Percentiles rank a stretch among this genome's conserved stretches.
Evolutionary conservation across 2,888 invertebrate species (phyloP).

Genomic region (Hydriomena furcata): DNA sequence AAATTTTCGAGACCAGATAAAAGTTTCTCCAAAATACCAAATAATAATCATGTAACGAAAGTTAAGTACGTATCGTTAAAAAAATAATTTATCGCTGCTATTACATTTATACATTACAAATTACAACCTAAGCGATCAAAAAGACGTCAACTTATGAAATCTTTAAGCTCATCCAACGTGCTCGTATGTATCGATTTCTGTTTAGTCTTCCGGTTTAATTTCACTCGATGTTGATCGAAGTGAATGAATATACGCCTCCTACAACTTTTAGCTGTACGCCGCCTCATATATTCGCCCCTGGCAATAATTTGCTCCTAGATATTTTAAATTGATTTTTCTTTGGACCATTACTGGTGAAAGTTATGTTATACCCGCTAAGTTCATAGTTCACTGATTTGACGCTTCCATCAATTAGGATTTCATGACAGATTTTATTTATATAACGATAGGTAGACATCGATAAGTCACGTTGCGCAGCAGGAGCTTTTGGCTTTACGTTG

Average conservation of each 20-base stretch:
- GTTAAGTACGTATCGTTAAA: constrained; percentile 39
- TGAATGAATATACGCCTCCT: constrained; percentile 50
- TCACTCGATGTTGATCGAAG: constrained; percentile 57
- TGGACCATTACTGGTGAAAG: constrained; percentile 64
- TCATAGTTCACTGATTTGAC: constrained; percentile 60
- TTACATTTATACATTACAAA: constrained; percentile 17
- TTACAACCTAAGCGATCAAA: constrained; percentile 27
- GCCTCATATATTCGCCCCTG: constrained; percentile 42
- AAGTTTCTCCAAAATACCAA: constrained; percentile 10
- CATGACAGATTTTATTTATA: constrained; percentile 26
- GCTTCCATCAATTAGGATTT: constrained; percentile 53
- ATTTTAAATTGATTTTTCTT: constrained; percentile 58
- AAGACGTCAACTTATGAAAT: constrained; percentile 56
- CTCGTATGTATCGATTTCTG: constrained; percentile 67
- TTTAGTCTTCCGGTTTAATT: constrained; percentile 70
- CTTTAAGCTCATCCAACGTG: constrained; percentile 54
- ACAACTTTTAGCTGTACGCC: constrained; percentile 42
- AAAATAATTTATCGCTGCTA: constrained; percentile 43
- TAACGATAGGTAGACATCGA: constrained; percentile 19
- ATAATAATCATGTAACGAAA: constrained; percentile 12
- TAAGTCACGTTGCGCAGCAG: constrained; percentile 19
- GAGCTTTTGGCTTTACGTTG: constrained; percentile 12
- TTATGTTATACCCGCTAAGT: constrained; percentile 46
- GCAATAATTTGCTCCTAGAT: constrained; percentile 55
- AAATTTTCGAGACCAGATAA: background rate